phyloP scores from a whole-genome alignment of 1,140 invertebrate species.

The Ganaspis sp. region DNA sequence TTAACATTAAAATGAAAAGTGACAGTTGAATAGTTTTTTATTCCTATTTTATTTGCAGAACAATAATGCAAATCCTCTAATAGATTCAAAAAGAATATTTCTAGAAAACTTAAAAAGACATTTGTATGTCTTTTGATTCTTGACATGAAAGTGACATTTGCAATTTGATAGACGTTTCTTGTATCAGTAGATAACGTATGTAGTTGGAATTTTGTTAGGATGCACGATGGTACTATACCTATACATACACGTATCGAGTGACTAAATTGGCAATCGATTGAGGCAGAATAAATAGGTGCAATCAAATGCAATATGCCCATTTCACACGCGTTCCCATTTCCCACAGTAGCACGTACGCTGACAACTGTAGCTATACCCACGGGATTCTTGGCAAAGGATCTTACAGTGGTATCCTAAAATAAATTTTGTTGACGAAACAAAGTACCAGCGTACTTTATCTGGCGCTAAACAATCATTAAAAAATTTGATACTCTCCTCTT shows the following conservation, averaged over 20 bases:
- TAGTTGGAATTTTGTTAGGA: background rate
- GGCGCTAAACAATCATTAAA: slow-evolving; percentile 50
- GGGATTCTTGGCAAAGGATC: slow-evolving; percentile 59
- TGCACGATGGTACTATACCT: background rate
- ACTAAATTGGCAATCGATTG: background rate
- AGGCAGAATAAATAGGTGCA: slow-evolving; percentile 8
- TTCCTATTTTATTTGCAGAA: too few relatives aligned
- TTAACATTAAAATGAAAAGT: background rate
- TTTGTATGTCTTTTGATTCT: background rate
- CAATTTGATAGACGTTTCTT: slow-evolving; percentile 4
- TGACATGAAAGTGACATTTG: background rate
- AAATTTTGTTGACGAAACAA: slow-evolving; percentile 62
- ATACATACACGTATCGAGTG: background rate
- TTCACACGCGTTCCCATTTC: slow-evolving; percentile 42
- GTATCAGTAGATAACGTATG: background rate
- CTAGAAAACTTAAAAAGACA: background rate
- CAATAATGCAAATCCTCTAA: too few relatives aligned
- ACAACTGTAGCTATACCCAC: slow-evolving; percentile 51
- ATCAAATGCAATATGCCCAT: slow-evolving; percentile 12
- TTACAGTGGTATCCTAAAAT: slow-evolving; percentile 57
- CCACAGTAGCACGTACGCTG: slow-evolving; percentile 41
- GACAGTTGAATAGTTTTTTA: too few relatives aligned
- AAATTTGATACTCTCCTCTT: slow-evolving; percentile 27
- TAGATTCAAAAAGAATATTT: too few relatives aligned
- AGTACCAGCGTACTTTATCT: slow-evolving; percentile 40